Conservation (phyloP, 2,797 vertebrate species). For the Diplodus puntazzo region DNA sequence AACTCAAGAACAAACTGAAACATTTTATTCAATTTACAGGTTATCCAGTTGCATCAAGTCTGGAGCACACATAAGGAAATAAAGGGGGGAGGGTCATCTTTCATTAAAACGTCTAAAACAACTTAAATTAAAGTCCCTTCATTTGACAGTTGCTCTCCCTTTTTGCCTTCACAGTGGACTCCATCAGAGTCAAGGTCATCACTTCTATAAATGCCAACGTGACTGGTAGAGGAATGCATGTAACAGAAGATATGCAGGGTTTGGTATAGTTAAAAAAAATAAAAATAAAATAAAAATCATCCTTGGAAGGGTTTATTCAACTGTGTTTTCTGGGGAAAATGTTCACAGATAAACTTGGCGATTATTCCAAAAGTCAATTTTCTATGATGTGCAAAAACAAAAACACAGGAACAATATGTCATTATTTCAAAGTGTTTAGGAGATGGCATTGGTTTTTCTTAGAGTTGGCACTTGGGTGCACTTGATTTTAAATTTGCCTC, state of each 20-base stretch:
- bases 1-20: conserved; percentile 64
- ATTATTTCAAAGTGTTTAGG: conserved; percentile 3
- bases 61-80: conserved; percentile 67
- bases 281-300: neutral
- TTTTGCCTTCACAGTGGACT: conserved; percentile 68
- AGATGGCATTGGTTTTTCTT: conserved; percentile 11
- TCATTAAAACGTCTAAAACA: conserved; percentile 66
- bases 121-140: conserved; percentile 61
- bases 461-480: conserved; percentile 51
- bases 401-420: conserved; percentile 17
- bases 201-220: conserved; percentile 22
- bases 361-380: neutral
- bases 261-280: neutral
- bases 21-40: conserved; percentile 80
- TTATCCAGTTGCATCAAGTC: conserved; percentile 81
- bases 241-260: conserved; percentile 35
- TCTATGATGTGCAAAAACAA: conserved; percentile 41
- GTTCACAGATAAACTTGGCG: neutral
- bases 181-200: conserved; percentile 50
- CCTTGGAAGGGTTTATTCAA: neutral
- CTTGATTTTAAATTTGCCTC: conserved; percentile 40
- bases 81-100: conserved; percentile 50
- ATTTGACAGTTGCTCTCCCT: conserved; percentile 43
- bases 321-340: neutral
- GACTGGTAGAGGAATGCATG: neutral